Evolutionary conservation across 35 echinoderm and acorn worm species (phyloP), one percentile per base, ranked within the genome.

Genomic region (Acanthaster planci): DNA sequence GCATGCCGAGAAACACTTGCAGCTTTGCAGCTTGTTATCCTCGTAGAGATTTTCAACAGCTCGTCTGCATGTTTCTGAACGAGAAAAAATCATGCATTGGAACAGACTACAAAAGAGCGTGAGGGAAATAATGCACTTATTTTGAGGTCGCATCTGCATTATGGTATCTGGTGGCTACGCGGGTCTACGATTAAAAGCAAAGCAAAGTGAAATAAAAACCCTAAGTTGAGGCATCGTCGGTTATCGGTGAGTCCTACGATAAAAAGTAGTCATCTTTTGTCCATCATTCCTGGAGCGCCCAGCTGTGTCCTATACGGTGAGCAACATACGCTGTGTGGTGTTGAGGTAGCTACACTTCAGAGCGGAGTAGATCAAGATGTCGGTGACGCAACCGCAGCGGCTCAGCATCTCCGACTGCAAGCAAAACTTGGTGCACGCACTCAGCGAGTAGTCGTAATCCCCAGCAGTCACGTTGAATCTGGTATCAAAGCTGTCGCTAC

Each of bases 321-420:
- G n/a, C 42, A 47, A 76, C 67, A 6, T 52, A 86, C 68, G 50
- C 10, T 77, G 72, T 78, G 47, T 51, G 29, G 9, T 55, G 55
- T 87, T 19, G 7, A 87, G 50, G 17, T 81, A 81, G 47, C 79
- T 81, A 29, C 79, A 81, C 17, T 81, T 81, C n/a, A 18, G 15
- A 32, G 39, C 50, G 22, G 10, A 10, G 30, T 52, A 8, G 17
- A 42, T 29, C 3, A 81, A 26, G 21, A 81, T 23, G 50, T 81
- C 79, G 6, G 79, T 81, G 47, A 81, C 42, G 29, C 50, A 78
- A 6, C 35, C 55, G 67, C 82, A 60, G 51, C 31, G 37, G 16
- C 38, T 38, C 4, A 30, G 12, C 31, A 84, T 1, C n/a, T 34
- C 40, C 16, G 8, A 19, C 39, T 87, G 68, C 37, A 59, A 72